A percentile compares a stretch with the other conserved stretches of the same genome.
Conservation (phyloP, 1,140 invertebrate genomes). For the Mamestra configurata region DNA sequence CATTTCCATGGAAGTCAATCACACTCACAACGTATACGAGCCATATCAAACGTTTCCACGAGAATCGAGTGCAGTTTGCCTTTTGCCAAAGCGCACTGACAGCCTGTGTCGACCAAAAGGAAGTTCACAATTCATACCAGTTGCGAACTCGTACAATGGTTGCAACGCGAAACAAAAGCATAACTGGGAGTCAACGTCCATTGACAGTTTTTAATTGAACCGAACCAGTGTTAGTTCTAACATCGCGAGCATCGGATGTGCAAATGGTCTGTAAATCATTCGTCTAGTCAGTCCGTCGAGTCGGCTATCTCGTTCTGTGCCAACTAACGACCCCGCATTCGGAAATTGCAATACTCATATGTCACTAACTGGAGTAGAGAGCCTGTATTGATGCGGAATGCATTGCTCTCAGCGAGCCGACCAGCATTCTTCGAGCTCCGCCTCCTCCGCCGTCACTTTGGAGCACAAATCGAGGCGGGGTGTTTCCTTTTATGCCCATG, state of each 20-base stretch:
- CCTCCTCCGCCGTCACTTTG: constrained; percentile 48
- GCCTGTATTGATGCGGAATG: constrained; percentile 71
- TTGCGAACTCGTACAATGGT: constrained; percentile 47
- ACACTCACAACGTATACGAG: not conserved
- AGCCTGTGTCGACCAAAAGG: constrained; percentile 40
- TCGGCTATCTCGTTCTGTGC: constrained; percentile 63
- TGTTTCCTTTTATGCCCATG: constrained; percentile 46
- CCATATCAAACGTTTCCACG: constrained; percentile 31
- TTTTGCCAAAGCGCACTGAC: constrained; percentile 18
- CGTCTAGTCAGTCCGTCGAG: constrained; percentile 68
- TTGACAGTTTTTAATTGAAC: constrained; percentile 60
- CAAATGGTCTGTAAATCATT: constrained; percentile 74
- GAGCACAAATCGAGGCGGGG: constrained; percentile 11
- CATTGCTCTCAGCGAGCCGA: constrained; percentile 59
- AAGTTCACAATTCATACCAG: constrained; percentile 52
- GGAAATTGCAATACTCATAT: constrained; percentile 84
- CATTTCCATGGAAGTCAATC: not conserved
- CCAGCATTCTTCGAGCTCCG: constrained; percentile 54
- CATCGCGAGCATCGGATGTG: constrained; percentile 64
- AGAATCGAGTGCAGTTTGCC: constrained; percentile 28
- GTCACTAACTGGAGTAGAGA: constrained; percentile 73
- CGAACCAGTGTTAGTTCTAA: constrained; percentile 54
- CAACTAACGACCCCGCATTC: constrained; percentile 75
- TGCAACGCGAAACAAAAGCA: constrained; percentile 55
- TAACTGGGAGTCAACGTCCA: constrained; percentile 56